Evolutionary conservation across 2,113 vertebrate species (phyloP).

Genomic region (Nicator chloris): DNA sequence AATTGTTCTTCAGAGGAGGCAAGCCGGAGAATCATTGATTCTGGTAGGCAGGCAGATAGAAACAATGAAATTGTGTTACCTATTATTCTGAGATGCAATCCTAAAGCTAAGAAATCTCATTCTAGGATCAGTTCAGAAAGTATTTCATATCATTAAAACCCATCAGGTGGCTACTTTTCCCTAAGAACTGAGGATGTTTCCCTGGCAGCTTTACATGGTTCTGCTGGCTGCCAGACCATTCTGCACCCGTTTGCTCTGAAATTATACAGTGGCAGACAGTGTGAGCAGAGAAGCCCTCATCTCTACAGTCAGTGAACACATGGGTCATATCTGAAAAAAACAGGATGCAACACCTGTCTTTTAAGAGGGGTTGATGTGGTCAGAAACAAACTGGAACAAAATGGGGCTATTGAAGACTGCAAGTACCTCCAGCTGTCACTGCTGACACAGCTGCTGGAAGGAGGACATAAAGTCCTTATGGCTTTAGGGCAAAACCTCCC

Average conservation of each 20-base stretch:
- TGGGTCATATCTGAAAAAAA: not conserved
- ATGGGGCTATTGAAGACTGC: accelerated
- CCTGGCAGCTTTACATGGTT: not conserved
- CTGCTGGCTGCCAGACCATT: not conserved
- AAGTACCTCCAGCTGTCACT: not conserved
- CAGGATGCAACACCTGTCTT: not conserved
- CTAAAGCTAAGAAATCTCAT: not conserved
- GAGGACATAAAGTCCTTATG: not conserved
- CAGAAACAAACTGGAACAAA: not conserved
- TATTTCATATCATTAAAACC: not conserved
- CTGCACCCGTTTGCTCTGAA: not conserved
- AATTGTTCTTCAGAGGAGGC: not conserved
- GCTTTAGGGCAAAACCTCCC: not conserved
- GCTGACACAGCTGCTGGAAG: not conserved
- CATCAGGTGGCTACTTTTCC: not conserved
- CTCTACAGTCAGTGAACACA: not conserved
- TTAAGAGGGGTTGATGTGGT: not conserved
- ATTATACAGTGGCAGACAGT: not conserved
- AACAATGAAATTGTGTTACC: not conserved
- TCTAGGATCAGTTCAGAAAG: not conserved
- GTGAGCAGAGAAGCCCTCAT: not conserved
- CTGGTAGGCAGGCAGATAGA: not conserved
- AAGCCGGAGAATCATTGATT: not conserved
- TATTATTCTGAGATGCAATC: not conserved
- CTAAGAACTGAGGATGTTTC: accelerated